Evolutionary conservation across 2,113 vertebrate species (phyloP).

Genomic region (Brachyhypopomus occidentalis): DNA sequence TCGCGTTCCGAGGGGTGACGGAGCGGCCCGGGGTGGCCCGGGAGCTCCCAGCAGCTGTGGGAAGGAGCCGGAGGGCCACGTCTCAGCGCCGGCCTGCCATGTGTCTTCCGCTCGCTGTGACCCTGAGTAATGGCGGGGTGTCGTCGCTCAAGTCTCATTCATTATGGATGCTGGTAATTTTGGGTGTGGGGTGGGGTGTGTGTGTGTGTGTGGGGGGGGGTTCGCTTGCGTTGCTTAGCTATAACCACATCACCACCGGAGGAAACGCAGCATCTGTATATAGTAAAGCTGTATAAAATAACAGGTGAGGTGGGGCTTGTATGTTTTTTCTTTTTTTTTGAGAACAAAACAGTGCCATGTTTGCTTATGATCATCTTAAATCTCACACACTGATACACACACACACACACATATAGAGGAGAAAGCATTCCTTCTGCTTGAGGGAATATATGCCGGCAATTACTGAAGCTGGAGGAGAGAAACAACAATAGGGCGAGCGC

Average conservation of each 20-base stretch:
- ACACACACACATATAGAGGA: background rate
- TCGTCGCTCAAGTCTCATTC: slow-evolving; percentile 52
- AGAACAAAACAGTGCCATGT: background rate
- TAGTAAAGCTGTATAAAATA: slow-evolving; percentile 22
- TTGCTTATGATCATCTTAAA: slow-evolving; percentile 31
- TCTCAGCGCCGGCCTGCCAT: slow-evolving; percentile 43
- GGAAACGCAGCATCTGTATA: slow-evolving; percentile 29
- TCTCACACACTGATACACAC: background rate
- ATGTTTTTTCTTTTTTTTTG: background rate
- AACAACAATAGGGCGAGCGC: background rate
- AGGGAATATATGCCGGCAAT: slow-evolving; percentile 10
- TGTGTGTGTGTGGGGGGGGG: slow-evolving; percentile 13
- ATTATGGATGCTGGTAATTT: slow-evolving; percentile 55
- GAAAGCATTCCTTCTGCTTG: slow-evolving; percentile 11
- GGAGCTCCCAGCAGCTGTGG: slow-evolving; percentile 51
- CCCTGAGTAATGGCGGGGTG: slow-evolving; percentile 53
- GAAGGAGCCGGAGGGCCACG: slow-evolving; percentile 42
- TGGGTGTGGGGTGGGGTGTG: slow-evolving; percentile 19
- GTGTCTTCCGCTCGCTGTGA: slow-evolving; percentile 48
- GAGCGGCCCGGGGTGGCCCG: slow-evolving; percentile 43
- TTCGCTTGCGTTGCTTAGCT: slow-evolving; percentile 33
- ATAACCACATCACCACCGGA: slow-evolving; percentile 33
- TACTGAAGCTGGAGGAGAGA: slow-evolving; percentile 26
- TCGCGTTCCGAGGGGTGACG: slow-evolving; percentile 42
- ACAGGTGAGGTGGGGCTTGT: background rate